Conservation (phyloP, 1,140 invertebrate species). For the Dendrolimus kikuchii region DNA sequence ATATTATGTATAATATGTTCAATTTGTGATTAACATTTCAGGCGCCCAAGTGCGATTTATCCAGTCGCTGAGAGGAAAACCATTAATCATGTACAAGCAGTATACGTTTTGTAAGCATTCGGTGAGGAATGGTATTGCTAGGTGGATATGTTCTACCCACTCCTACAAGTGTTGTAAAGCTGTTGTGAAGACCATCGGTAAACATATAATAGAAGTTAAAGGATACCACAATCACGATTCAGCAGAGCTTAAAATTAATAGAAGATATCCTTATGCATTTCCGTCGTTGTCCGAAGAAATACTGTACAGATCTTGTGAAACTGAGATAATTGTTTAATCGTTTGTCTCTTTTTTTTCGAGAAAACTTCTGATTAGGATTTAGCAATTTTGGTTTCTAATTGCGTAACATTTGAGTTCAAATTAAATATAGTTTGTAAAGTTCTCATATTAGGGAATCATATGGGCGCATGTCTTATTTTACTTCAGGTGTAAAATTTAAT, state of each 20-base stretch:
- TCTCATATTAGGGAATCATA: no score
- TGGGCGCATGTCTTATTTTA: no score
- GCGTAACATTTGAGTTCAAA: no score
- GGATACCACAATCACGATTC: constrained; percentile 54
- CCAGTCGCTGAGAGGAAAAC: constrained; percentile 50
- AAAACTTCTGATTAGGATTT: not conserved
- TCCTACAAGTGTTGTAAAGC: constrained; percentile 58
- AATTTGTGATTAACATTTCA: not conserved
- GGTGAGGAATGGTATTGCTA: constrained; percentile 31
- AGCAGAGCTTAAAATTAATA: constrained; percentile 41
- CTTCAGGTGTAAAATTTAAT: no score
- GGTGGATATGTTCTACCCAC: constrained; percentile 59
- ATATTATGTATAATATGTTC: no score
- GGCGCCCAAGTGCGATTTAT: constrained; percentile 30
- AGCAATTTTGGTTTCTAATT: no score
- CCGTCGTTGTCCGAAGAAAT: not conserved
- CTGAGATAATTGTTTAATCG: not conserved
- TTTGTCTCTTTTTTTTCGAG: not conserved
- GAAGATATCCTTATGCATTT: constrained; percentile 11
- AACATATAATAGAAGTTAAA: constrained; percentile 42
- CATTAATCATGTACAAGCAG: constrained; percentile 45
- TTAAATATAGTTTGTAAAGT: no score
- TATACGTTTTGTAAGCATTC: constrained; percentile 55
- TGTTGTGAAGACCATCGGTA: constrained; percentile 43
- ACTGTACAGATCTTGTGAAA: not conserved